phyloP scores from a whole-genome alignment of 2,888 invertebrate species.

The Ctena decussata region DNA sequence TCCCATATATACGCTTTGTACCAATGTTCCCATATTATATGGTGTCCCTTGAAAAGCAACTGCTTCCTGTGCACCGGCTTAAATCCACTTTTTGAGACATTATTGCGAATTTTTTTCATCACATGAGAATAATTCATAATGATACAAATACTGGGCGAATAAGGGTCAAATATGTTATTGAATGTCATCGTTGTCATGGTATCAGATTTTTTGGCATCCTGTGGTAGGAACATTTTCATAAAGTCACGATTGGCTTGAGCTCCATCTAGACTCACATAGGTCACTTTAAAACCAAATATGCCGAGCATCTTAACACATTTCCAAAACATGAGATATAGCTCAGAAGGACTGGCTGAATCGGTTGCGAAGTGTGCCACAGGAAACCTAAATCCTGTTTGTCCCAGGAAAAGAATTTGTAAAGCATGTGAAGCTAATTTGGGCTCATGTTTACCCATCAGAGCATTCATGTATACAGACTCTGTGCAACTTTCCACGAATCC shows the following conservation, averaged over 20 bases:
- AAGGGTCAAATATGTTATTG: conserved; percentile 21
- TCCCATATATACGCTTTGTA: neutral
- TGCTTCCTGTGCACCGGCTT: neutral
- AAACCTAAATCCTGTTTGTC: conserved; percentile 58
- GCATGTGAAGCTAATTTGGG: conserved; percentile 38
- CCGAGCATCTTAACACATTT: conserved; percentile 26
- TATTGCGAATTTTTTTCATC: conserved; percentile 49
- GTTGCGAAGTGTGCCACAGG: conserved; percentile 51
- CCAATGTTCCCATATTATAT: neutral
- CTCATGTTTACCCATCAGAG: conserved; percentile 23
- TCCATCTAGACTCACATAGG: conserved; percentile 52
- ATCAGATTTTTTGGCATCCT: no score
- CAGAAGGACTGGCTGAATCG: conserved; percentile 20
- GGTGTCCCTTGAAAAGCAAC: neutral
- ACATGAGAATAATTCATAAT: conserved; percentile 50
- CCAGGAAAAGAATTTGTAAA: conserved; percentile 47
- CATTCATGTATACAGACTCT: conserved; percentile 30
- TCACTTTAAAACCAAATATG: conserved; percentile 39
- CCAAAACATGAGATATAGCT: conserved; percentile 42
- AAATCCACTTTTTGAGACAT: conserved; percentile 36
- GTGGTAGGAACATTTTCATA: conserved; percentile 46
- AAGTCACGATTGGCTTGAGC: conserved; percentile 46
- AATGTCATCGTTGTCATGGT: neutral
- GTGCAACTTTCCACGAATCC: conserved; percentile 50
- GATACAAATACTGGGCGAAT: conserved; percentile 30